These are phyloP conservation scores for Neomonachus schauinslandi DNA, from an alignment of 2,113 vertebrate species.

Conservation along the genomic window DNA sequence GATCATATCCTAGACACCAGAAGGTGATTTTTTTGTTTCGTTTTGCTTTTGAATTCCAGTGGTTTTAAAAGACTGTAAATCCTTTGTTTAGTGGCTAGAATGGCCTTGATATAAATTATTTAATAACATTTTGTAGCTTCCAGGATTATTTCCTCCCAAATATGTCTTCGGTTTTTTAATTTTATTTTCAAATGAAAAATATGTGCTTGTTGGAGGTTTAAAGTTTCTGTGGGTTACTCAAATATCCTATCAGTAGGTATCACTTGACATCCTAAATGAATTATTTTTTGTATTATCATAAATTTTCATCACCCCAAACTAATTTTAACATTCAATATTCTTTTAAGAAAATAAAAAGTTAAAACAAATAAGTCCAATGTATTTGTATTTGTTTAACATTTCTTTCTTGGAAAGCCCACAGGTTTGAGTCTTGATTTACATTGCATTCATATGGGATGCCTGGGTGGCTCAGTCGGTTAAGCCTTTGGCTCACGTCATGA, in stretches of 20 bases:
- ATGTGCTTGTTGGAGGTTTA: not conserved
- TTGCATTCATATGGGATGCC: not conserved
- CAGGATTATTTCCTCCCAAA: not conserved
- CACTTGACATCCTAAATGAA: not conserved
- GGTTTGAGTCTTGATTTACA: not conserved
- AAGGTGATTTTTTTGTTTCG: not conserved
- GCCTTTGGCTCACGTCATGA: too few species aligned
- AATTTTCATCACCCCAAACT: not conserved
- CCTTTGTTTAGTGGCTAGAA: not conserved
- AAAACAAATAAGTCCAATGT: not conserved
- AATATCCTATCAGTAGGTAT: not conserved
- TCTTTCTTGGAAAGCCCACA: not conserved
- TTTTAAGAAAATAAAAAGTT: not conserved
- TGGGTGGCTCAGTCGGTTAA: too few species aligned
- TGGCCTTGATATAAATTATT: not conserved
- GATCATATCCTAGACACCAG: not conserved
- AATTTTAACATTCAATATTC: not conserved
- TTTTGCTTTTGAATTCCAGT: not conserved
- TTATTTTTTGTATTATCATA: slow-evolving; percentile 3
- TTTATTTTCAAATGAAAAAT: slow-evolving; percentile 29
- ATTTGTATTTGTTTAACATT: not conserved
- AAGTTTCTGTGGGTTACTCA: not conserved
- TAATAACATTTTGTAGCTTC: not conserved
- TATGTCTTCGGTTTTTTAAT: not conserved
- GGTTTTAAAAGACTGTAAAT: not conserved